These are phyloP conservation scores for Otolemur garnettii DNA, from an alignment of 2,113 vertebrate species.

Conservation along the genomic window DNA sequence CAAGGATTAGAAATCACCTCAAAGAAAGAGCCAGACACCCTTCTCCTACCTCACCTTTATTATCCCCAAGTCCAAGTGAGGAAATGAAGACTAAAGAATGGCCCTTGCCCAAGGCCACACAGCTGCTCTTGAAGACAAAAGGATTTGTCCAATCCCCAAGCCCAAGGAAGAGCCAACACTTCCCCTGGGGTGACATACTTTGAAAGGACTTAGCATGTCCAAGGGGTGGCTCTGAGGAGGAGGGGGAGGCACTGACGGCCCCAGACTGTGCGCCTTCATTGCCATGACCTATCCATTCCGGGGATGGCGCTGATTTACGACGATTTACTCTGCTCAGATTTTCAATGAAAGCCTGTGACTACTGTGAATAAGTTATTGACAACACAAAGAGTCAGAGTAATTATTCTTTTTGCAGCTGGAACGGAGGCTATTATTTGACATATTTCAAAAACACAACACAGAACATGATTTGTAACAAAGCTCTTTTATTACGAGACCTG, in stretches of 20 bases:
- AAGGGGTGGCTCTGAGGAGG: background rate
- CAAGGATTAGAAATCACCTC: background rate
- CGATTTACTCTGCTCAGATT: background rate
- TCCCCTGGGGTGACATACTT: background rate
- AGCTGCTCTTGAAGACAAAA: background rate
- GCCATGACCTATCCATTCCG: background rate
- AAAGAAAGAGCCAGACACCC: background rate
- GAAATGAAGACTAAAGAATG: background rate
- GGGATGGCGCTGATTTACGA: background rate
- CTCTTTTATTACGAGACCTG: background rate
- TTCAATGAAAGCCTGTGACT: background rate
- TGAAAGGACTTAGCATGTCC: background rate
- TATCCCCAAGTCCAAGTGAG: background rate
- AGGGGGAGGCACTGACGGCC: background rate
- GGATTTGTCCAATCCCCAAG: background rate
- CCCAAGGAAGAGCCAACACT: background rate
- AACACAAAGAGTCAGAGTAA: background rate
- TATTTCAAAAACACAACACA: constrained; percentile 56
- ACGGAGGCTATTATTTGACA: constrained; percentile 26
- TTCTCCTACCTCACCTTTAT: background rate
- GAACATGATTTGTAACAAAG: background rate
- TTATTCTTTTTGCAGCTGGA: constrained; percentile 30
- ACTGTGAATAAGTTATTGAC: constrained; percentile 10
- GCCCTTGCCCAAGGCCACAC: background rate
- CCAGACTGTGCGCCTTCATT: background rate